These are phyloP conservation scores for Sakesphorus luctuosus DNA, from an alignment of 2,113 vertebrate species.

Conservation along the genomic window DNA sequence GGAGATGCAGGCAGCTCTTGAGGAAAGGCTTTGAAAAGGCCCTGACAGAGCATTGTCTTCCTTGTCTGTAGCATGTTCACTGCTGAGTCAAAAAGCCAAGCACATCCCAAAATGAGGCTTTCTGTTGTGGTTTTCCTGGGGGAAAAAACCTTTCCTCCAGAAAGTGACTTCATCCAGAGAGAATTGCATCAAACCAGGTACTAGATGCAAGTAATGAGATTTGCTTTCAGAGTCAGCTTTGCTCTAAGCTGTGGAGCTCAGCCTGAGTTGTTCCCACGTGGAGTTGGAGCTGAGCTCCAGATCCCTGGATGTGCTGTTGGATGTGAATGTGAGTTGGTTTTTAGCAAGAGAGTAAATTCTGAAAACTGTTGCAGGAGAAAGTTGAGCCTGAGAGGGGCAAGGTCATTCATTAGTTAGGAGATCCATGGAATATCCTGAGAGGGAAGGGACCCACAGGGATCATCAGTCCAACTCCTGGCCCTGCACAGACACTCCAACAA, in stretches of 20 bases:
- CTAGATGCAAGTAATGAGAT: conserved; percentile 6
- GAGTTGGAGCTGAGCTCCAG: not conserved
- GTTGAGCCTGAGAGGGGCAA: not conserved
- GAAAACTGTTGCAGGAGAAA: not conserved
- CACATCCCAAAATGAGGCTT: conserved; percentile 4
- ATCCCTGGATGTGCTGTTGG: not conserved
- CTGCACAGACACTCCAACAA: not conserved
- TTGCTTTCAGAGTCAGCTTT: not conserved
- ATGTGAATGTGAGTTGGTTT: not conserved
- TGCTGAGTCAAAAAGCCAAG: conserved; percentile 58
- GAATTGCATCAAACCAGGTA: conserved; percentile 32
- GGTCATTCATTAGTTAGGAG: rapidly evolving
- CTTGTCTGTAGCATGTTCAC: not conserved
- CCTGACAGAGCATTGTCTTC: conserved; percentile 10
- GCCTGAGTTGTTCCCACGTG: not conserved
- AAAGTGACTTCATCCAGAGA: conserved; percentile 36
- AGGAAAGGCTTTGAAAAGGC: conserved; percentile 17
- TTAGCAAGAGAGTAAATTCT: not conserved
- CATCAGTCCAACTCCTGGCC: not conserved
- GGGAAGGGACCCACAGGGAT: not conserved
- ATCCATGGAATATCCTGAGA: not conserved
- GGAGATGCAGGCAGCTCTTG: not conserved
- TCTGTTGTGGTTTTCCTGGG: conserved; percentile 57
- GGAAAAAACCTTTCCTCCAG: conserved; percentile 47
- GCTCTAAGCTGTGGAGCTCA: not conserved